Conservation (phyloP, 2,888 invertebrate genomes). For the Dexiosoma caninum region DNA sequence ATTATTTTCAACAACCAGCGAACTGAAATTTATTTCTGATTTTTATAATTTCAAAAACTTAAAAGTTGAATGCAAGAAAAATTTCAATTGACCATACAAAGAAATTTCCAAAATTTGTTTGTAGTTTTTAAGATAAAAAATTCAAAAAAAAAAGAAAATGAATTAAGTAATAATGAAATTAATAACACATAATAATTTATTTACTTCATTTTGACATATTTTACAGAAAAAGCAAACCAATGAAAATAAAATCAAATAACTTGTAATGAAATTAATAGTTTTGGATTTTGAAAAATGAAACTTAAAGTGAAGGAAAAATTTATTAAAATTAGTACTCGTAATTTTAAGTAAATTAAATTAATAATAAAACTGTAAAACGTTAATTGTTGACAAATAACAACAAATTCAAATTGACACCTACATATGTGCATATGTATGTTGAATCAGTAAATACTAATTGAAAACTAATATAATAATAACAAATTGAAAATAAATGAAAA, state of each 20-base stretch:
- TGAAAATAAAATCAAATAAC: slow-evolving; percentile 1
- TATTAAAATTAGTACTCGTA: slow-evolving; percentile 16
- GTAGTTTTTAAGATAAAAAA: neutral
- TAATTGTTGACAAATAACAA: slow-evolving; percentile 53
- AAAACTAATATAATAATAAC: slow-evolving; percentile 19
- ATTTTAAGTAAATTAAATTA: slow-evolving; percentile 11
- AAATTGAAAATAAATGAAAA: slow-evolving; percentile 10
- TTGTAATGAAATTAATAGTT: slow-evolving; percentile 2
- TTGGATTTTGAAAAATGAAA: slow-evolving; percentile 1
- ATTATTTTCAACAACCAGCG: neutral
- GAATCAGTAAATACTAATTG: slow-evolving; percentile 48
- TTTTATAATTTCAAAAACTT: neutral
- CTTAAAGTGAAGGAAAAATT: slow-evolving; percentile 8
- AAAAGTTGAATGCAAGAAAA: neutral
- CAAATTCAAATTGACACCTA: slow-evolving; percentile 45
- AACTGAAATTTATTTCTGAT: neutral
- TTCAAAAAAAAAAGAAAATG: neutral
- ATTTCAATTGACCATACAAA: neutral
- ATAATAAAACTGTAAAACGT: slow-evolving; percentile 43
- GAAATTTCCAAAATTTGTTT: slow-evolving; percentile 2
- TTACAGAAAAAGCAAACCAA: neutral
- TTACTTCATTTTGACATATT: slow-evolving; percentile 25
- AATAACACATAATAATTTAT: neutral
- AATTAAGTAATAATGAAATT: neutral
- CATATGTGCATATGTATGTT: no score